phyloP scores from a whole-genome alignment of 2,113 vertebrate genomes.

The Cryptotis parvus region DNA sequence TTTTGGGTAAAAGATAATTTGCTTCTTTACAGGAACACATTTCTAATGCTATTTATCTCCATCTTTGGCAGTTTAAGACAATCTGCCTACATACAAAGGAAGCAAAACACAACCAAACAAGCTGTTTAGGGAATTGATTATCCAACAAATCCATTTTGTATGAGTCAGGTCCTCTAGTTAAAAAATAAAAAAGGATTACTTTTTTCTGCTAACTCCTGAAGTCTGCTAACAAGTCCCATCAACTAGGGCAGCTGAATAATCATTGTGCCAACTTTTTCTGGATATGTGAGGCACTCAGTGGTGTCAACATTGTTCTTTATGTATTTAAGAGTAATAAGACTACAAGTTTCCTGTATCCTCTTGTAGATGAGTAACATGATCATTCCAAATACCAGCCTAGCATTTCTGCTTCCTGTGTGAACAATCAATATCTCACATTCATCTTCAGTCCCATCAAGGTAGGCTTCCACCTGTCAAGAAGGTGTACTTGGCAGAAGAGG shows the following conservation, averaged over 20 bases:
- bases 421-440: too few species aligned
- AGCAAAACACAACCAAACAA: constrained; percentile 76
- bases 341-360: background rate
- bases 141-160: constrained; percentile 55
- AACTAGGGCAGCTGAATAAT: background rate
- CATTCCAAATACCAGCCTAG: background rate
- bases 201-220: background rate
- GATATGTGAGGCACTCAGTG: background rate
- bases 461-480: background rate
- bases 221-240: background rate
- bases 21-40: constrained; percentile 67
- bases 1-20: constrained; percentile 75
- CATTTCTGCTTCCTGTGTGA: background rate
- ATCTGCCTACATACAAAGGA: constrained; percentile 69
- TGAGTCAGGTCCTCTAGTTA: background rate
- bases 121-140: constrained; percentile 63
- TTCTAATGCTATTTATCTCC: constrained; percentile 75
- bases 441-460: background rate
- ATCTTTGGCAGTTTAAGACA: constrained; percentile 69
- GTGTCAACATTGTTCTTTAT: background rate
- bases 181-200: background rate
- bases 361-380: background rate
- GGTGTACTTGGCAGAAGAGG: background rate
- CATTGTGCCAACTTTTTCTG: background rate
- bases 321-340: background rate